These are phyloP conservation scores for Dolichopus griseipennis DNA, from an alignment of 2,888 invertebrate genomes.

Conservation along the genomic window DNA sequence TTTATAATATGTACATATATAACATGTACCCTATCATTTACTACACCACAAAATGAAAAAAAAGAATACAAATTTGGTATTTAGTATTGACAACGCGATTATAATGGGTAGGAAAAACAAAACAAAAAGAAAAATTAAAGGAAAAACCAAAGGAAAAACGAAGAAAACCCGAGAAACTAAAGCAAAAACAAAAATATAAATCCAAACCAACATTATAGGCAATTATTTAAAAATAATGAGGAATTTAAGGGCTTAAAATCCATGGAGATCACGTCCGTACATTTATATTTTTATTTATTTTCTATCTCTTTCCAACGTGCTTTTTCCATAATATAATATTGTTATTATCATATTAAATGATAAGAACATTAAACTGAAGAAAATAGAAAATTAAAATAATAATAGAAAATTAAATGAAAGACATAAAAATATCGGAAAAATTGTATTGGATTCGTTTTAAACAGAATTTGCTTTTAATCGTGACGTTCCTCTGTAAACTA, in stretches of 20 bases:
- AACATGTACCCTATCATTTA: no score
- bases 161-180: background rate
- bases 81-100: background rate
- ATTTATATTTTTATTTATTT: background rate
- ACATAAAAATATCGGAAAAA: no score
- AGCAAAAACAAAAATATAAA: background rate
- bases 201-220: background rate
- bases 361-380: no score
- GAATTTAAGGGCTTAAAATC: background rate
- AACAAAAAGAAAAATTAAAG: background rate
- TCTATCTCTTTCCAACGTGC: background rate
- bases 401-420: no score
- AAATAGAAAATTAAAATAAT: no score
- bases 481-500: no score
- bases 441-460: no score
- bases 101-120: background rate
- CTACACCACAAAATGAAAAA: background rate
- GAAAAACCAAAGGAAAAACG: no score
- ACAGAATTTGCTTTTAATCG: no score
- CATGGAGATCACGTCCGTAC: background rate
- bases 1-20: background rate
- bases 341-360: background rate
- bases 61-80: background rate
- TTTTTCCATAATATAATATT: background rate
- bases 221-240: conserved; percentile 1